Conservation (phyloP, 2,797 vertebrate species). For the Coreius guichenoti region DNA sequence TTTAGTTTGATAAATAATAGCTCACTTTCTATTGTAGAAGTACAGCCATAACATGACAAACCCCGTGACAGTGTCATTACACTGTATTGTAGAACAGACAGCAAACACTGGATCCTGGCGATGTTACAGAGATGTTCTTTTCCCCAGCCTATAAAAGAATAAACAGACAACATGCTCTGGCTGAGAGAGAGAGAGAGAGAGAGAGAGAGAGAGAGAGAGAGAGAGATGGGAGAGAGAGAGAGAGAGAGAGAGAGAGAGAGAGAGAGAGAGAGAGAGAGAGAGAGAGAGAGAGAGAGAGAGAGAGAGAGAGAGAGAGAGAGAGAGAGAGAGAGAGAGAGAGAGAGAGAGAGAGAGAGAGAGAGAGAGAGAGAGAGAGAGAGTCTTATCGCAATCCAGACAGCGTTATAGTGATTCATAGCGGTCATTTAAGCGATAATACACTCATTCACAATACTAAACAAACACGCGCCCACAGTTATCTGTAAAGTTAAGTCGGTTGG, state of each 20-base stretch:
- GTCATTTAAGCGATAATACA: slow-evolving; percentile 99
- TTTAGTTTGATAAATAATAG: slow-evolving; percentile 2
- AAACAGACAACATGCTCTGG: slow-evolving; percentile 72
- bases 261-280: slow-evolving; percentile 56
- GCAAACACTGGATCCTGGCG: slow-evolving; percentile 51
- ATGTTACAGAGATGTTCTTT: slow-evolving; percentile 69
- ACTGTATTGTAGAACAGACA: slow-evolving; percentile 21
- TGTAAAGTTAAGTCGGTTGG: slow-evolving; percentile 87
- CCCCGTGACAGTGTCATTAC: slow-evolving; percentile 44
- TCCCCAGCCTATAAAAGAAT: slow-evolving; percentile 71
- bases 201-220: slow-evolving; percentile 60
- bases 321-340: slow-evolving; percentile 34
- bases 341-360: slow-evolving; percentile 63
- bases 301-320: slow-evolving; percentile 63
- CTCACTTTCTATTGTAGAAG: background rate
- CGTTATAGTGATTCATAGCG: slow-evolving; percentile 97
- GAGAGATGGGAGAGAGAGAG: slow-evolving; percentile 53
- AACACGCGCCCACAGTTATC: slow-evolving; percentile 95
- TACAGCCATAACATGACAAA: slow-evolving; percentile 38
- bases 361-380: slow-evolving; percentile 65
- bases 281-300: slow-evolving; percentile 58
- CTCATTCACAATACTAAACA: slow-evolving; percentile 97
- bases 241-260: slow-evolving; percentile 65
- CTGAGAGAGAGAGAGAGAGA: slow-evolving; percentile 26
- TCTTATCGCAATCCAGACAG: slow-evolving; percentile 93